These are phyloP conservation scores for Chymomyza caudatula DNA, from an alignment of 2,888 invertebrate species.

Conservation along the genomic window DNA sequence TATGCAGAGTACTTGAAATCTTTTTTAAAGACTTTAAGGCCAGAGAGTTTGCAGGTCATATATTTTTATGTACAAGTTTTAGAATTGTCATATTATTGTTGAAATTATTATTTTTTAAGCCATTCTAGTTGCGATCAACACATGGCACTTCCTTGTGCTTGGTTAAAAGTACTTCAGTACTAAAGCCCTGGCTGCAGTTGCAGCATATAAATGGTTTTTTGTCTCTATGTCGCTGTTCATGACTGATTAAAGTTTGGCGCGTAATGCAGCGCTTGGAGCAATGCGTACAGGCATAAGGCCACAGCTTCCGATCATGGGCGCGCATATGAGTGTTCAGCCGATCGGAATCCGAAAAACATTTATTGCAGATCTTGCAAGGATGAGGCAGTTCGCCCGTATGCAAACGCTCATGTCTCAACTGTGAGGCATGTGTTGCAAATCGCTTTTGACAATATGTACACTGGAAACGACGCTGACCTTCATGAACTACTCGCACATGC, in stretches of 20 bases:
- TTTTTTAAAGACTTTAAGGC: too few species aligned
- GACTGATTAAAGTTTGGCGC: constrained; percentile 50
- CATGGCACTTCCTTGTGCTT: constrained; percentile 23
- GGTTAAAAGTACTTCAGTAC: constrained; percentile 30
- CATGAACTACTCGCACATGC: constrained; percentile 73
- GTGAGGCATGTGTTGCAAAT: constrained; percentile 72
- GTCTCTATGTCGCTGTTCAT: constrained; percentile 58
- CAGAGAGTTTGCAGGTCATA: neutral
- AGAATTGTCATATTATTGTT: neutral
- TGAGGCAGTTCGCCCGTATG: constrained; percentile 57
- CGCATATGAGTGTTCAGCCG: constrained; percentile 59
- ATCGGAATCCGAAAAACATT: constrained; percentile 46
- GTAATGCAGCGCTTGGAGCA: constrained; percentile 60
- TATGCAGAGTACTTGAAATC: too few species aligned
- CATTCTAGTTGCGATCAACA: neutral
- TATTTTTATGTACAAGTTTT: neutral
- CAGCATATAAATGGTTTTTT: constrained; percentile 59
- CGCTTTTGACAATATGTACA: constrained; percentile 68
- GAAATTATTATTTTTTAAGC: neutral
- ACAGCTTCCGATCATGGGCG: constrained; percentile 54
- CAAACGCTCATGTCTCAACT: constrained; percentile 68
- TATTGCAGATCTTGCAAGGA: constrained; percentile 45
- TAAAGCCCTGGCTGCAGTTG: constrained; percentile 53
- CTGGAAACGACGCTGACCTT: constrained; percentile 68
- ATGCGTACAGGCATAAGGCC: constrained; percentile 51